These are phyloP conservation scores for Sphenodon punctatus DNA, from an alignment of 2,797 vertebrate species.

Conservation along the genomic window DNA sequence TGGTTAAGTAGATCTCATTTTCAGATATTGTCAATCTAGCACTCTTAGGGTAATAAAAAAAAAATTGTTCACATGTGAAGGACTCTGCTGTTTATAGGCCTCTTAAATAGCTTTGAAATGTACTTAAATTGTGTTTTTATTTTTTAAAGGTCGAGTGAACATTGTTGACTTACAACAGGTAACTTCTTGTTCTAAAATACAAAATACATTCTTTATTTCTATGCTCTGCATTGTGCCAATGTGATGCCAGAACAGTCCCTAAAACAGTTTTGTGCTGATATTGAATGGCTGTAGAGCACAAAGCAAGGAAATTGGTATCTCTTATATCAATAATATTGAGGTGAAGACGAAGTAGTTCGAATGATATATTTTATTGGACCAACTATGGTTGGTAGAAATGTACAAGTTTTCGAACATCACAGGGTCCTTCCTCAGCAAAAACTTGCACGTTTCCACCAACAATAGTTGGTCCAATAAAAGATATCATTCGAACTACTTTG, in stretches of 20 bases:
- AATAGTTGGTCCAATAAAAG: no score
- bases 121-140: constrained; percentile 21
- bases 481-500: no score
- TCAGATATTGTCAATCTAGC: not conserved
- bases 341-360: no score
- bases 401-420: no score
- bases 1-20: not conserved
- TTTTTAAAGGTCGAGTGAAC: constrained; percentile 89
- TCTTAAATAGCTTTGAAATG: not conserved
- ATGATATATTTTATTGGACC: no score
- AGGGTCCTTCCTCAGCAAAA: no score
- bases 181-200: constrained; percentile 40
- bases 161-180: constrained; percentile 97
- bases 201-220: not conserved
- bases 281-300: not conserved
- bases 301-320: not conserved
- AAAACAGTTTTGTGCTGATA: not conserved
- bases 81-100: not conserved
- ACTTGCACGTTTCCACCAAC: no score
- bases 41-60: not conserved
- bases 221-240: not conserved
- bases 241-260: not conserved
- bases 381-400: no score
- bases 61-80: not conserved
- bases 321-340: not conserved